Percentiles rank a stretch among this genome's conserved stretches.
phyloP scores from a whole-genome alignment of 37 sponge, comb jelly and placozoan genomes.

The Spongilla lacustris region DNA sequence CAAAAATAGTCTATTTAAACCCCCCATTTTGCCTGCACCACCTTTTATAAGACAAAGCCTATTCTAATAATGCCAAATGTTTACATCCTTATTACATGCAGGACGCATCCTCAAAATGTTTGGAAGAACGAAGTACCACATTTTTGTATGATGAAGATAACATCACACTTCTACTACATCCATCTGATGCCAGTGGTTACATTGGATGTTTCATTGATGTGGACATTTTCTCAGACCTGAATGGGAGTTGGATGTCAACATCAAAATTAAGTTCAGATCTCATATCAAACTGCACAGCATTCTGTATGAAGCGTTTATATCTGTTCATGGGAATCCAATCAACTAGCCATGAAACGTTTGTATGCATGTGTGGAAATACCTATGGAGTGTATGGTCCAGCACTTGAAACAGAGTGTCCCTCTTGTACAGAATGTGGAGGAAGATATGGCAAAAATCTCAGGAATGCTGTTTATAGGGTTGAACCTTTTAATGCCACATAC shows the following conservation, averaged over 20 bases:
- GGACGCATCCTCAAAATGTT: neutral
- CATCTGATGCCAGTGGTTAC: conserved; percentile 20
- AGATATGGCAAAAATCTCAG: neutral
- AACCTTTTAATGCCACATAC: conserved; percentile 15
- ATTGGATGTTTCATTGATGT: conserved; percentile 38
- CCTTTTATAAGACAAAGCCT: no score
- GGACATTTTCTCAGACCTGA: neutral
- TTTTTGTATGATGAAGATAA: conserved; percentile 46
- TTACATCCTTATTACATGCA: neutral
- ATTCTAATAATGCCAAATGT: neutral
- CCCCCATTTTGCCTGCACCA: no score
- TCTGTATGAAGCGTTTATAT: neutral
- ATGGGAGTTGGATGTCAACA: neutral
- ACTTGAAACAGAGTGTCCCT: neutral
- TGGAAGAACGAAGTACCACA: conserved; percentile 7
- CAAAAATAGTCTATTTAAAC: no score
- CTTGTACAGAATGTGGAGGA: neutral
- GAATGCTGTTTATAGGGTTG: neutral
- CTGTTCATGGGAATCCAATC: neutral
- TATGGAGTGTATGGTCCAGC: neutral
- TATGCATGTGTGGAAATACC: neutral
- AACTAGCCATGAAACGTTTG: neutral
- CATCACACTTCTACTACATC: conserved; percentile 12
- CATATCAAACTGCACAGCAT: neutral
- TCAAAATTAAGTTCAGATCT: neutral